phyloP scores from a whole-genome alignment of 1,140 invertebrate genomes.

The Rhagoletis zephyria region DNA sequence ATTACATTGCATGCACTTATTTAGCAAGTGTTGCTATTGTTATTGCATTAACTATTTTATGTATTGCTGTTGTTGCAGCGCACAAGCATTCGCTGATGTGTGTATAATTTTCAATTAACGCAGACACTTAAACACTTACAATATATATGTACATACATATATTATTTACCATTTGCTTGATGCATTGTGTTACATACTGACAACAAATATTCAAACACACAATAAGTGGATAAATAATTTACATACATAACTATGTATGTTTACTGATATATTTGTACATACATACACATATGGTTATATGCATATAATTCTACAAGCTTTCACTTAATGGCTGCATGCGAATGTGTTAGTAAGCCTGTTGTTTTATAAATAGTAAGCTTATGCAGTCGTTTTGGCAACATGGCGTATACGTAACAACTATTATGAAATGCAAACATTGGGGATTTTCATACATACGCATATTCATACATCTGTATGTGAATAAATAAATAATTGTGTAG shows the following conservation, averaged over 20 bases:
- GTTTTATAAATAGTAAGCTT: too few relatives aligned
- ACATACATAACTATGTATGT: not conserved
- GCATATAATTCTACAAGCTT: not conserved
- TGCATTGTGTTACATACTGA: not conserved
- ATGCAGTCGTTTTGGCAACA: too few relatives aligned
- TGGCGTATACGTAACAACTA: not conserved
- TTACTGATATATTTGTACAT: not conserved
- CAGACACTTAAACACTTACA: slow-evolving; percentile 34
- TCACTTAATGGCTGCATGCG: not conserved
- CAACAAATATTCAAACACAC: not conserved
- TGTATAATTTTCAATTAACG: slow-evolving; percentile 36
- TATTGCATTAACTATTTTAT: slow-evolving; percentile 3
- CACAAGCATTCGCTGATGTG: not conserved
- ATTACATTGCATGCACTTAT: slow-evolving; percentile 3
- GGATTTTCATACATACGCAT: not conserved
- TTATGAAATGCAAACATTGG: not conserved
- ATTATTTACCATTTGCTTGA: slow-evolving; percentile 17
- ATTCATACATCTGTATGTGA: not conserved
- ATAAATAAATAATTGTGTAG: not conserved
- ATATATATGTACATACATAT: not conserved
- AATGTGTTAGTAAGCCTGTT: too few relatives aligned
- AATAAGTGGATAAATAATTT: too few relatives aligned
- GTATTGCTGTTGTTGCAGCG: not conserved
- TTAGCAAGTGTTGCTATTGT: slow-evolving; percentile 1
- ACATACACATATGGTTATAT: not conserved